Percentiles rank a stretch among this genome's conserved stretches.
Conservation (phyloP, 2,888 invertebrate species). For the Heliconius erato region DNA sequence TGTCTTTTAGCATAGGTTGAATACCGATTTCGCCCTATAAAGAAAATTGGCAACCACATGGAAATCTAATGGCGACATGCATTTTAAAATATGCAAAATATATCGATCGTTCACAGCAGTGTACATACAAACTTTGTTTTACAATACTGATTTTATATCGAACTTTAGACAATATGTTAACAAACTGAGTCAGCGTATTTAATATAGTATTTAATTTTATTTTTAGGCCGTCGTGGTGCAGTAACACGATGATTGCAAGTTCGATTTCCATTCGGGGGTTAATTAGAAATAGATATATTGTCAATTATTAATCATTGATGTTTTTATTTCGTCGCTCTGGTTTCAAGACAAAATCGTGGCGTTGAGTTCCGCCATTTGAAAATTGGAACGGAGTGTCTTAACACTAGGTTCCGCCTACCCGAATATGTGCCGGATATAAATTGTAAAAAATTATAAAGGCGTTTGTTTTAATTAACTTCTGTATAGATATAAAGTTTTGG, state of each 20-base stretch:
- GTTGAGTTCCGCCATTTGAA: too few species aligned
- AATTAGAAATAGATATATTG: too few species aligned
- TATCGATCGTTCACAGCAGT: slow-evolving; percentile 36
- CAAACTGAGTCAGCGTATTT: background rate
- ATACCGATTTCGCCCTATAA: slow-evolving; percentile 39
- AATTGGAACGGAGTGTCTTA: too few species aligned
- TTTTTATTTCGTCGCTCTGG: too few species aligned
- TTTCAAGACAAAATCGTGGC: too few species aligned
- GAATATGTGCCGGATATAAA: too few species aligned
- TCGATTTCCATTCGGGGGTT: too few species aligned
- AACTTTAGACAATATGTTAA: background rate
- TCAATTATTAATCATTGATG: too few species aligned
- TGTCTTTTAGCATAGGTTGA: slow-evolving; percentile 10
- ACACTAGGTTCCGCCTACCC: too few species aligned
- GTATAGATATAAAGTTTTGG: background rate
- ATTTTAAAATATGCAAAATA: slow-evolving; percentile 49
- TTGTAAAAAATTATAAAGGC: background rate
- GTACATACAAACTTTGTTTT: slow-evolving; percentile 7
- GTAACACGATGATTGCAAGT: too few species aligned
- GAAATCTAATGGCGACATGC: slow-evolving; percentile 34
- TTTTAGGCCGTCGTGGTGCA: background rate
- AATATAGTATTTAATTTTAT: too few species aligned
- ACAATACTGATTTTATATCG: slow-evolving; percentile 8
- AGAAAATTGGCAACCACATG: slow-evolving; percentile 36
- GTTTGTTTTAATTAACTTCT: background rate